Base-by-base conservation (phyloP, 2,888 invertebrate genomes). In the Aphrophora alni region DNA sequence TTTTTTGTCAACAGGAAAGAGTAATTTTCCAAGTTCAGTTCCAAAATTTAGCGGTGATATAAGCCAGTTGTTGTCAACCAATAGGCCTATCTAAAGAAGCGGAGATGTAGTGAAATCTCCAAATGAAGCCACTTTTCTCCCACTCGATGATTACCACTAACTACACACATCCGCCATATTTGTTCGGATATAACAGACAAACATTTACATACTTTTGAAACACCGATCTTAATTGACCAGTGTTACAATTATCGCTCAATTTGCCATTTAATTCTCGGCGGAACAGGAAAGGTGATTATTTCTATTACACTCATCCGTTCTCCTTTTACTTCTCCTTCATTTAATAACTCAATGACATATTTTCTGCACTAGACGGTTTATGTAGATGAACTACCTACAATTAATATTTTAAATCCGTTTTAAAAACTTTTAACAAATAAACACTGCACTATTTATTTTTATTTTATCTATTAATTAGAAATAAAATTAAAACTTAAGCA, bases 191-290 rank as follows among this genome's bases (percentile, higher is more conserved):
- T 59, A 5, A 59, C 21, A 59, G 59, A 3, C 59, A 59, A 59
- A 59, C 59, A 59, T 59, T 59, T 59, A 59, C 59, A 59, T 59
- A 59, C 59, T 59, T 59, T 59, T 59, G 59, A 59, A 59, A 59
- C 59, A 59, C 59, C 59, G 59, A 59, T 59, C 59, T 59, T 59
- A 59, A 59, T 59, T 10, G 59, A 14, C 59, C 44, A n/a, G 59
- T 59, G 59, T 59, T 59, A 59, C 59, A 21, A 59, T 59, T 59
- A 59, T 4, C 59, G 59, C 59, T 59, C 59, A 59, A 59, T 59
- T 59, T 21, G 59, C 44, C 44, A 33, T 7, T 5, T 44, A n/a
- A n/a, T 44, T 21, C 21, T n/a, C 59, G n/a, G 5, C 21, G 59
- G 59, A 59, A 59, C 21, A n/a, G 59, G 59, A 59, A 59, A 21